Evolutionary conservation across 2,113 vertebrate species (phyloP).

Genomic region (Atherinomorus stipes): DNA sequence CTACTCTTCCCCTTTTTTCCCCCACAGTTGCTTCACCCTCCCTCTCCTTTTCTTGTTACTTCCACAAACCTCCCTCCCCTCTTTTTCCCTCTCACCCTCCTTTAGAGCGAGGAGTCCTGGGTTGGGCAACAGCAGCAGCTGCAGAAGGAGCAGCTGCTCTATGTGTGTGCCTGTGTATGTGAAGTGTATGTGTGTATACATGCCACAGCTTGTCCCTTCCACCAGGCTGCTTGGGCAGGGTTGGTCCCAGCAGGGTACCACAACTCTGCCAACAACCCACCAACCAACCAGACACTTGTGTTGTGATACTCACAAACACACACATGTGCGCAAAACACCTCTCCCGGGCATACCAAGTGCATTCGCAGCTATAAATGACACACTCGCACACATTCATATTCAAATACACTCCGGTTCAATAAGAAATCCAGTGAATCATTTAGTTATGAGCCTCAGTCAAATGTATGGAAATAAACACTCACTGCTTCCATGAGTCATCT

Average conservation of each 20-base stretch:
- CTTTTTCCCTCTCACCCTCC: slow-evolving; percentile 40
- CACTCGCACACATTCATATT: slow-evolving; percentile 75
- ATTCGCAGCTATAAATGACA: slow-evolving; percentile 47
- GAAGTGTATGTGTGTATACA: slow-evolving; percentile 57
- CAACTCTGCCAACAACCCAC: slow-evolving; percentile 74
- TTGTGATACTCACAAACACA: slow-evolving; percentile 48
- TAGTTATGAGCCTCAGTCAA: slow-evolving; percentile 52
- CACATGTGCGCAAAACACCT: slow-evolving; percentile 39
- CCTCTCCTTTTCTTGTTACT: slow-evolving; percentile 15
- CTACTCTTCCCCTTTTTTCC: slow-evolving; percentile 47
- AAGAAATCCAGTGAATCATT: slow-evolving; percentile 64
- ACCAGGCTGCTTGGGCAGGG: slow-evolving; percentile 77
- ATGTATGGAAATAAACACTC: slow-evolving; percentile 73
- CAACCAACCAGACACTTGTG: slow-evolving; percentile 63
- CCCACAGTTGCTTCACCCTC: neutral
- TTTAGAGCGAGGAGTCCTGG: slow-evolving; percentile 72
- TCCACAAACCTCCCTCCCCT: neutral
- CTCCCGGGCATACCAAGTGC: slow-evolving; percentile 48
- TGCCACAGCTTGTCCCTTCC: slow-evolving; percentile 80
- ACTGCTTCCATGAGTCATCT: slow-evolving; percentile 61
- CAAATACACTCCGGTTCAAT: slow-evolving; percentile 66
- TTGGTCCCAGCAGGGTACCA: slow-evolving; percentile 79
- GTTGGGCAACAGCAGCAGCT: slow-evolving; percentile 80
- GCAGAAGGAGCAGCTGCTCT: slow-evolving; percentile 79
- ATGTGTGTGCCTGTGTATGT: slow-evolving; percentile 52